Base-by-base conservation (phyloP, 2,888 invertebrate genomes). In the Brenthis hecate region DNA sequence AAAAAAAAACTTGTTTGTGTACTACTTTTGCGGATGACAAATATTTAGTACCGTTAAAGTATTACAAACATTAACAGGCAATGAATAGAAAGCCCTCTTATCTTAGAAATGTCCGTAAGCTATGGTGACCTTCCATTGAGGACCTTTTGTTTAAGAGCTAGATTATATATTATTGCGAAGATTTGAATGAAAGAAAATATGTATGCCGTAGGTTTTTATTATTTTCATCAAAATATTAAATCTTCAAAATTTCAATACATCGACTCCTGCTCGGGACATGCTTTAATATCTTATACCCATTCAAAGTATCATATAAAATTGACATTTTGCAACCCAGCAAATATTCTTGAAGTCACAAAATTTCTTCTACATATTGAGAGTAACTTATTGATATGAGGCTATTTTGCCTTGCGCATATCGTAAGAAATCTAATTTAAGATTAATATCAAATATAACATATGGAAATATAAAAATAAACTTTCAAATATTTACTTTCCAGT, bases 71-170 rank as follows among this genome's bases (percentile, higher is more conserved):
- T 60, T 60, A 28, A 23, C 60, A 60, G 16, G 11, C 23, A 58
- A 58, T 60, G 50, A 13, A 32, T 13, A 28, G 48, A 60, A n/a
- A 50, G n/a, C n/a, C 60, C n/a, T 43, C 50, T 60, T 60, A 60
- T 60, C 50, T 60, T 16, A 57, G 28, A 32, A 47, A 57, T 19
- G 57, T 58, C 58, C 8, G 47, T 23, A 14, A 48, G 23, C 58
- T 58, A 47, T 11, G 19, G 47, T 58, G 48, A 48, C 58, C 58
- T 58, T 58, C 47, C 58, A 58, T 48, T 58, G 47, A 58, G 47
- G 47, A 14, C 13, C 14, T 23, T 23, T 58, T 23, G 23, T 58
- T 58, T 43, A 23, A 43, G 11, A 43, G 8, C 36, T 36, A 36
- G 36, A 11, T 8, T 43, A 11, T 43, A 43, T 43, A 43, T 28